Conservation (phyloP, 2,797 vertebrate species). For the Sorex maritimensis region DNA sequence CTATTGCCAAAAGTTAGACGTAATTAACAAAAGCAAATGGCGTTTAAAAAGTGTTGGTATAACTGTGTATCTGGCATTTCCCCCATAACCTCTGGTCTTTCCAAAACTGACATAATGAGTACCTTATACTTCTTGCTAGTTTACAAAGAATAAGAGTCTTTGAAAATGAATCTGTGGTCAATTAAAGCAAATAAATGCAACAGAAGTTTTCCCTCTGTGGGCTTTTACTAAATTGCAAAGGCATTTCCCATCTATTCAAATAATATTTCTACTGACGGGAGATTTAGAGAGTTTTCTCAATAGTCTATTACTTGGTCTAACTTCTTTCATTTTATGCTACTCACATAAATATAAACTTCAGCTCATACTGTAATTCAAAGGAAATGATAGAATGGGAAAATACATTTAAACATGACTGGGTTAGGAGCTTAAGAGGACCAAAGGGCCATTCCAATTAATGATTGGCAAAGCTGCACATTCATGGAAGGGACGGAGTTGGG, state of each 20-base stretch:
- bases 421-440: constrained; percentile 1
- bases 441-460: constrained; percentile 37
- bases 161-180: constrained; percentile 19
- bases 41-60: neutral
- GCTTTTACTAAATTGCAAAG: constrained; percentile 13
- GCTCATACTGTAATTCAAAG: constrained; percentile 36
- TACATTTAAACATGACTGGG: neutral
- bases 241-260: constrained; percentile 64
- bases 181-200: constrained; percentile 8
- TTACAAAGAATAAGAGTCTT: constrained; percentile 29
- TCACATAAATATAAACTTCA: constrained; percentile 45
- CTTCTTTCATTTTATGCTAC: constrained; percentile 19
- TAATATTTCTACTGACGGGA: constrained; percentile 13
- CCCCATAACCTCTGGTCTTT: neutral
- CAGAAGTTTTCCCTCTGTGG: neutral
- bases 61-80: neutral
- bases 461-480: constrained; percentile 17
- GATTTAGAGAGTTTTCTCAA: constrained; percentile 31
- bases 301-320: constrained; percentile 6
- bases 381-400: constrained; percentile 20
- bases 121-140: constrained; percentile 6
- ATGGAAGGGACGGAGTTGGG: neutral
- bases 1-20: constrained; percentile 3
- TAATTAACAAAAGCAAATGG: constrained; percentile 7
- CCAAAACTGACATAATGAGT: neutral